phyloP scores from a whole-genome alignment of 2,113 vertebrate species.

The Peromyscus californicus region DNA sequence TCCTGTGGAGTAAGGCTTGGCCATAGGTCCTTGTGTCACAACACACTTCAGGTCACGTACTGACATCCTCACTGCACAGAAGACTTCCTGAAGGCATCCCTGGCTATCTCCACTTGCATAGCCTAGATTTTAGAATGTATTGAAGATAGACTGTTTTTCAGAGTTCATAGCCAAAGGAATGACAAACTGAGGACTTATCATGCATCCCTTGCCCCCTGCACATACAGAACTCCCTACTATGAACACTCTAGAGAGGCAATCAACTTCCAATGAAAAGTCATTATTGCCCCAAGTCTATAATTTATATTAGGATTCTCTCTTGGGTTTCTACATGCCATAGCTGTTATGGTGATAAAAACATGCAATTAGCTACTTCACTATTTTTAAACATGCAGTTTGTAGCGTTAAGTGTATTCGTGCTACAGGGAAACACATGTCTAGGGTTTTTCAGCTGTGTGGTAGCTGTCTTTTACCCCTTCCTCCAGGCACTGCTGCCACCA shows the following conservation, averaged over 20 bases:
- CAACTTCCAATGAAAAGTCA: not conserved
- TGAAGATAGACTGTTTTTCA: not conserved
- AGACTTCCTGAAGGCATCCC: not conserved
- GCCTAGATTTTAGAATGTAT: not conserved
- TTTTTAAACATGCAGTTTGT: not conserved
- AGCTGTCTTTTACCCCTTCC: not conserved
- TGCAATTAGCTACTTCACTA: not conserved
- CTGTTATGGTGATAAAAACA: not conserved
- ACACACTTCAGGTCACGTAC: not conserved
- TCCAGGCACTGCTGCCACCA: not conserved
- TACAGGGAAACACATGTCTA: not conserved
- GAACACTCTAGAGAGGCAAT: not conserved
- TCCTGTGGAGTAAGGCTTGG: not conserved
- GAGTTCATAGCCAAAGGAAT: not conserved
- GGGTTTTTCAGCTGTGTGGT: not conserved
- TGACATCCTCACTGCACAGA: not conserved
- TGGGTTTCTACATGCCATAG: not conserved
- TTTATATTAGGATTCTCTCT: not conserved
- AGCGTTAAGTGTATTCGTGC: not conserved
- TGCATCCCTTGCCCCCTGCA: accelerated
- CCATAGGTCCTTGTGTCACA: not conserved
- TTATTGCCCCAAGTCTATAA: not conserved
- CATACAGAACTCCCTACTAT: too few relatives aligned
- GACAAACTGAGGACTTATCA: not conserved
- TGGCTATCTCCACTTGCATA: not conserved